These are phyloP conservation scores for Chymomyza costata DNA, from an alignment of 1,140 invertebrate genomes.

Conservation along the genomic window DNA sequence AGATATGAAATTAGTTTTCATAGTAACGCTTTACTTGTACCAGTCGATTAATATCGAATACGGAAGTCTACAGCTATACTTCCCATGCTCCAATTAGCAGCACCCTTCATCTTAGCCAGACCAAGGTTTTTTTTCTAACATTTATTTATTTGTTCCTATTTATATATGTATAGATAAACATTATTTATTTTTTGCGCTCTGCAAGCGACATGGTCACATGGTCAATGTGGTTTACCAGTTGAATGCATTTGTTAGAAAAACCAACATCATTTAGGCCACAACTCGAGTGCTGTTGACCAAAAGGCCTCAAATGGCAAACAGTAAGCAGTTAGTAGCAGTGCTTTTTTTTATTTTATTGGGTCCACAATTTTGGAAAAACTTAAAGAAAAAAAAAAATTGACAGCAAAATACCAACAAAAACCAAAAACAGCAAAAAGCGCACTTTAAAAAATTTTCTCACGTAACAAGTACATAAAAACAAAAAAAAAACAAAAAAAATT, in stretches of 20 bases:
- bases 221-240: slow-evolving; percentile 19
- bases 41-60: no score
- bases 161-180: background rate
- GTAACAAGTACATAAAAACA: slow-evolving; percentile 58
- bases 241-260: slow-evolving; percentile 39
- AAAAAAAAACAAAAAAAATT: slow-evolving; percentile 15
- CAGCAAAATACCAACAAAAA: slow-evolving; percentile 18
- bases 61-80: slow-evolving; percentile 21
- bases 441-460: slow-evolving; percentile 65
- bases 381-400: no score
- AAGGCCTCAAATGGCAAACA: background rate
- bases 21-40: no score
- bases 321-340: slow-evolving; percentile 2
- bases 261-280: background rate
- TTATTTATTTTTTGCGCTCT: no score
- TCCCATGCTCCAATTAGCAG: slow-evolving; percentile 15
- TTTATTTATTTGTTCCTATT: slow-evolving; percentile 26
- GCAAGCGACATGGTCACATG: no score
- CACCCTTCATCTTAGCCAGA: slow-evolving; percentile 37
- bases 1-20: no score
- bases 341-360: slow-evolving; percentile 52
- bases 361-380: slow-evolving; percentile 11
- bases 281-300: slow-evolving; percentile 11
- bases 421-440: slow-evolving; percentile 41
- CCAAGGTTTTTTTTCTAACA: slow-evolving; percentile 30